Conservation (phyloP, 2,797 vertebrate genomes). For the Carduelis carduelis region DNA sequence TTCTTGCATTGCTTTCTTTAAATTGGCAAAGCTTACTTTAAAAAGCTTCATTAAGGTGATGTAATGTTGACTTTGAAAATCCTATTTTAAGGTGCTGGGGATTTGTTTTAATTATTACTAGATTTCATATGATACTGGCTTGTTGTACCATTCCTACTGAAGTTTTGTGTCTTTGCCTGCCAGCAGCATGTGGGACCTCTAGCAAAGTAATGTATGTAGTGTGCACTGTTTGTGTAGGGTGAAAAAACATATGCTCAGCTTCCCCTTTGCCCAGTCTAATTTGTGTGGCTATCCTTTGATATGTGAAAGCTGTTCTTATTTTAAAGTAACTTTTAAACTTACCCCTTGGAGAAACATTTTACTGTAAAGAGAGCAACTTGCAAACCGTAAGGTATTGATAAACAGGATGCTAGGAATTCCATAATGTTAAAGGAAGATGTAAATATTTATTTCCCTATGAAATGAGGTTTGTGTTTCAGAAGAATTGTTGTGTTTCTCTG, state of each 20-base stretch:
- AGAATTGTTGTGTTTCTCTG: not conserved
- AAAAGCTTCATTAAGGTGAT: not conserved
- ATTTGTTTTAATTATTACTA: not conserved
- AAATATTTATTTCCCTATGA: constrained; percentile 22
- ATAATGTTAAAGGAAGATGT: not conserved
- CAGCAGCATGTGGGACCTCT: not conserved
- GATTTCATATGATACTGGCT: not conserved
- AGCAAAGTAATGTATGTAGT: not conserved
- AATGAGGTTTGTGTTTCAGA: not conserved
- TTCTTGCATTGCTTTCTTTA: not conserved
- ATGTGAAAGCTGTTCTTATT: not conserved
- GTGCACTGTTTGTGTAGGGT: fast-evolving
- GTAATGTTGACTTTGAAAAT: not conserved
- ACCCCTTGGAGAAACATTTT: not conserved
- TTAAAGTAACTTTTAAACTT: not conserved
- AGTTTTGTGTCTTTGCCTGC: not conserved
- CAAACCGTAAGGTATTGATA: constrained; percentile 8
- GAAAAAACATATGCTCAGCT: not conserved
- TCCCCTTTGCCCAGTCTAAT: not conserved
- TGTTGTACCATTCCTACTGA: not conserved
- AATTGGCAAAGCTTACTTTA: not conserved
- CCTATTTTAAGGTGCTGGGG: not conserved
- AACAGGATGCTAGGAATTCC: constrained; percentile 26
- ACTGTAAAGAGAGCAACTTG: not conserved
- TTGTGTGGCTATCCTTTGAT: not conserved